phyloP scores from a whole-genome alignment of 2,888 invertebrate species.

The Apotomis capreana region DNA sequence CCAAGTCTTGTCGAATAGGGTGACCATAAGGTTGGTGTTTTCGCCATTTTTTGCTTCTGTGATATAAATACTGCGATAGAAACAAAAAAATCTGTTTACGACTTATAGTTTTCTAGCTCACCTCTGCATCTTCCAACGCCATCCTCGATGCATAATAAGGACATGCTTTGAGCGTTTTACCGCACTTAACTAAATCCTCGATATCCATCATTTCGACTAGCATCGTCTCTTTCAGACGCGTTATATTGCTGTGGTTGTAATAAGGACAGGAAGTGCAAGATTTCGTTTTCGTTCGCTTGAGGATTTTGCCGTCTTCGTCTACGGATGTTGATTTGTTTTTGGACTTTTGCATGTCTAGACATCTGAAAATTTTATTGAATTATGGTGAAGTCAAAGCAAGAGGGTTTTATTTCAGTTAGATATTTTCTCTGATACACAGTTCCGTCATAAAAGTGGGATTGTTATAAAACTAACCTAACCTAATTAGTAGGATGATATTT shows the following conservation, averaged over 20 bases:
- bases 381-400: too few relatives aligned
- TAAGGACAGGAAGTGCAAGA: conserved; percentile 86
- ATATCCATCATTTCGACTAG: conserved; percentile 91
- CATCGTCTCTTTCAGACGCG: conserved; percentile 85
- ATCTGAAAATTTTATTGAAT: conserved; percentile 72
- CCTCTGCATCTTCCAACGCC: conserved; percentile 92
- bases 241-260: conserved; percentile 85
- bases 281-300: conserved; percentile 85
- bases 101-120: conserved; percentile 44
- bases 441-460: too few relatives aligned
- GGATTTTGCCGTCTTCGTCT: conserved; percentile 83
- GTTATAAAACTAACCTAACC: too few relatives aligned
- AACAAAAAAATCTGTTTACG: too few relatives aligned
- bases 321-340: conserved; percentile 83
- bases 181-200: conserved; percentile 90
- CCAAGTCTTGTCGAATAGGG: too few relatives aligned
- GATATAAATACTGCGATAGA: too few relatives aligned
- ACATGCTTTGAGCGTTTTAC: conserved; percentile 90
- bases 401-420: too few relatives aligned
- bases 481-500: too few relatives aligned
- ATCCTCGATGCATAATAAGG: conserved; percentile 96
- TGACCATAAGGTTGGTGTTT: too few relatives aligned
- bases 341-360: conserved; percentile 90
- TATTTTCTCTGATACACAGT: too few relatives aligned
- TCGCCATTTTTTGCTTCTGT: too few relatives aligned